phyloP scores from a whole-genome alignment of 64 coral and sea anemone genomes.

The Montipora cactus region DNA sequence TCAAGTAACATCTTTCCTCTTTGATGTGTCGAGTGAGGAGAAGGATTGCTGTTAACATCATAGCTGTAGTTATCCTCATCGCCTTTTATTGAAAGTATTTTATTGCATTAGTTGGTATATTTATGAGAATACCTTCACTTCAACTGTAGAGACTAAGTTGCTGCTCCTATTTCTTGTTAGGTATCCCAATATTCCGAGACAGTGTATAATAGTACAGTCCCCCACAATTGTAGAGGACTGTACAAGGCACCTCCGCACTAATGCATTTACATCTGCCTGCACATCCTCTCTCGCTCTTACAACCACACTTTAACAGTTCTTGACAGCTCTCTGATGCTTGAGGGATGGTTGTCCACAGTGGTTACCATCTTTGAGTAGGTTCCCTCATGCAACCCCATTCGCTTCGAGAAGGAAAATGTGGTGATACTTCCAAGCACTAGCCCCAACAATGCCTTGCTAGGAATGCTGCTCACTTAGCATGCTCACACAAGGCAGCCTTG shows the following conservation, averaged over 20 bases:
- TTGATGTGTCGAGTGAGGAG: too few species aligned
- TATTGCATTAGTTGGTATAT: too few species aligned
- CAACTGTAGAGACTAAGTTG: background rate
- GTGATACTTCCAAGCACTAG: constrained; percentile 15
- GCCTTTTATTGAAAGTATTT: too few species aligned
- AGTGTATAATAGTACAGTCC: background rate
- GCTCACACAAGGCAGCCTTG: constrained; percentile 45
- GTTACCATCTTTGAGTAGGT: constrained; percentile 41
- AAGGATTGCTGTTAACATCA: too few species aligned
- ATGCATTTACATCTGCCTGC: constrained; percentile 67
- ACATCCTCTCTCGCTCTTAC: constrained; percentile 64
- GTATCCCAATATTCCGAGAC: too few species aligned
- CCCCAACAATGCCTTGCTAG: constrained; percentile 49
- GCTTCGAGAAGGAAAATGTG: constrained; percentile 22
- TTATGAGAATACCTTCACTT: too few species aligned
- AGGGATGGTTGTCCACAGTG: constrained; percentile 43
- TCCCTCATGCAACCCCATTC: constrained; percentile 57
- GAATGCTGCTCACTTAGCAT: constrained; percentile 11
- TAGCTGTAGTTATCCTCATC: too few species aligned
- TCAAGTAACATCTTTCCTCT: too few species aligned
- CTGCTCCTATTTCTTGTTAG: background rate
- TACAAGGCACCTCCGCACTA: constrained; percentile 42
- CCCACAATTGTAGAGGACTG: constrained; percentile 35
- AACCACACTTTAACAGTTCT: constrained; percentile 63
- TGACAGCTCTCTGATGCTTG: constrained; percentile 51